These are phyloP conservation scores for Thecocarcelia acutangulata DNA, from an alignment of 2,888 invertebrate genomes.

Conservation along the genomic window DNA sequence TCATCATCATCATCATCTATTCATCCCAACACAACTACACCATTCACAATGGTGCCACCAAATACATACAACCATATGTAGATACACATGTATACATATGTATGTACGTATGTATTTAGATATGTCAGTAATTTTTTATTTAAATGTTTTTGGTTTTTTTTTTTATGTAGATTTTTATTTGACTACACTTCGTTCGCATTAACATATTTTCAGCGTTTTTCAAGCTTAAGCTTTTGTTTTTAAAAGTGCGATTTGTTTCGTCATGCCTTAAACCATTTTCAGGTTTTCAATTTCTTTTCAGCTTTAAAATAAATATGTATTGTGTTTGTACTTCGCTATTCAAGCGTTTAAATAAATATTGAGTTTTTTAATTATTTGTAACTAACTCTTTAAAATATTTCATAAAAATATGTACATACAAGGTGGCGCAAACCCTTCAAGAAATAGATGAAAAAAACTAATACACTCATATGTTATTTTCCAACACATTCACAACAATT, in stretches of 20 bases:
- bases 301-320: slow-evolving; percentile 44
- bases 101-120: not conserved
- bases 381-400: too few species aligned
- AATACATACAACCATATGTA: slow-evolving; percentile 9
- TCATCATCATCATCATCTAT: not conserved
- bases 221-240: slow-evolving; percentile 41
- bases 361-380: not conserved
- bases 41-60: not conserved
- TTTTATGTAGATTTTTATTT: slow-evolving; percentile 2
- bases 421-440: too few species aligned
- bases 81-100: not conserved
- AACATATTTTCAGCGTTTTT: slow-evolving; percentile 59
- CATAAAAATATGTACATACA: not conserved
- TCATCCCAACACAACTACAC: not conserved
- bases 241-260: slow-evolving; percentile 50
- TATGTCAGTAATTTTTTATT: not conserved
- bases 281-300: slow-evolving; percentile 60
- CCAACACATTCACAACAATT: too few species aligned
- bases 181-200: slow-evolving; percentile 46
- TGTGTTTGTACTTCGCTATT: slow-evolving; percentile 3
- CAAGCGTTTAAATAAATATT: not conserved
- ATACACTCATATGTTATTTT: too few species aligned
- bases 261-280: slow-evolving; percentile 60
- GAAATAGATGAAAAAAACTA: too few species aligned
- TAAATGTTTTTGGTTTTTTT: not conserved